phyloP scores from a whole-genome alignment of 2,797 vertebrate genomes.

The Emys orbicularis region DNA sequence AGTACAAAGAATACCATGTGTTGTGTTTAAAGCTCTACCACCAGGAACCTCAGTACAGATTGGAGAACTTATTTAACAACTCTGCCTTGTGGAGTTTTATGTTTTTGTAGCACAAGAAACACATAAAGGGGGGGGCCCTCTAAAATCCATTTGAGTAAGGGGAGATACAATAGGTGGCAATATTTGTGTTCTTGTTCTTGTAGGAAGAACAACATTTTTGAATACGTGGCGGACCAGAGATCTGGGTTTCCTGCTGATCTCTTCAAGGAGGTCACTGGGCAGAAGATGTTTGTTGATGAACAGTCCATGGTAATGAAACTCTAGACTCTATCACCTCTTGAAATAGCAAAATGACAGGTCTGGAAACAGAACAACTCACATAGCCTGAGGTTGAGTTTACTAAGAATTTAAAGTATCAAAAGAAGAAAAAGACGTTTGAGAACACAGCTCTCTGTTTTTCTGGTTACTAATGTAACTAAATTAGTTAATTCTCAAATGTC shows the following conservation, averaged over 20 bases:
- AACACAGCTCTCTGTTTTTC: conserved; percentile 1
- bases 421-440: not conserved
- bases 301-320: not conserved
- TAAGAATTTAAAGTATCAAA: conserved; percentile 17
- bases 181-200: not conserved
- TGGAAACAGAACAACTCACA: rapidly evolving
- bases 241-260: not conserved
- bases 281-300: conserved; percentile 48
- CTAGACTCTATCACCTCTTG: rapidly evolving
- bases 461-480: conserved; percentile 4
- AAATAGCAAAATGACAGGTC: not conserved
- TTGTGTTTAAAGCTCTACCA: rapidly evolving
- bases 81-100: too few species aligned
- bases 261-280: not conserved
- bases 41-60: not conserved
- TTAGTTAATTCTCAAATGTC: not conserved
- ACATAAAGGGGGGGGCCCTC: not conserved
- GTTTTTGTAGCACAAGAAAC: rapidly evolving
- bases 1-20: not conserved
- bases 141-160: not conserved
- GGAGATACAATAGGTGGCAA: too few species aligned
- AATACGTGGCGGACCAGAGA: not conserved
- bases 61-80: not conserved
- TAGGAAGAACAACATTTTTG: conserved; percentile 34
- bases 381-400: not conserved